Evolutionary conservation across 2,888 invertebrate genomes (phyloP), one percentile per base, ranked within the genome.

Genomic region (Drosophila siamana): DNA sequence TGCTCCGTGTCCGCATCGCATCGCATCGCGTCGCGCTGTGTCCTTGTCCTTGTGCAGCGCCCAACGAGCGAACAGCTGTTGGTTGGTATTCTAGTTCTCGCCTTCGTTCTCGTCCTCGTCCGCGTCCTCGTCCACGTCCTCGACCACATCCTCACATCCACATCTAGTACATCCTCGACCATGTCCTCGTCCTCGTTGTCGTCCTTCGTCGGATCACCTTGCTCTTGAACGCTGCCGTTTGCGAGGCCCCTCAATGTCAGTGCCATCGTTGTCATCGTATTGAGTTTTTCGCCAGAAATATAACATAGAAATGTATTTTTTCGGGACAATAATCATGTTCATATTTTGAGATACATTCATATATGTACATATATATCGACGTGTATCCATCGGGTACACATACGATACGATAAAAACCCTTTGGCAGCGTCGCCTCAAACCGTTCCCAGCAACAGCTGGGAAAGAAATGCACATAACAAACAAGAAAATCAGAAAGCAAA

Each of bases 11-110:
- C 28, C 43, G 77, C 40, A 30, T 30, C 43, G 51, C 22, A 13
- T 11, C 36, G 60, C 40, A 43, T 33, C 57, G 65, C 55, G 67
- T 64, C 64, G 77, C 55, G 66, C 59, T 63, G 74, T 76, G 81
- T 81, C 84, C 81, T 80, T 85, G 80, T 85, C 86, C 86, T 87
- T 86, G 86, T 85, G 86, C 85, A 86, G 85, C 81, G 65, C 59
- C 50, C 64, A 69, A 28, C 36, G 36, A 38, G 15, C 78, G 73
- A 83, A 83, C 83, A 83, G 84, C 84, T 86, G 84, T 84, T 84
- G 73, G 64, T 26, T 61, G 78, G 65, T 63, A 66, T 52, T 57
- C 47, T 54, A 64, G 51, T 61, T 57, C 63, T 56, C 55, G 44
- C 55, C 57, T 40, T 28, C 60, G 66, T 52, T 62, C 63, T 52